These are phyloP conservation scores for Tapirus terrestris DNA, from an alignment of 2,113 vertebrate species.

Conservation along the genomic window DNA sequence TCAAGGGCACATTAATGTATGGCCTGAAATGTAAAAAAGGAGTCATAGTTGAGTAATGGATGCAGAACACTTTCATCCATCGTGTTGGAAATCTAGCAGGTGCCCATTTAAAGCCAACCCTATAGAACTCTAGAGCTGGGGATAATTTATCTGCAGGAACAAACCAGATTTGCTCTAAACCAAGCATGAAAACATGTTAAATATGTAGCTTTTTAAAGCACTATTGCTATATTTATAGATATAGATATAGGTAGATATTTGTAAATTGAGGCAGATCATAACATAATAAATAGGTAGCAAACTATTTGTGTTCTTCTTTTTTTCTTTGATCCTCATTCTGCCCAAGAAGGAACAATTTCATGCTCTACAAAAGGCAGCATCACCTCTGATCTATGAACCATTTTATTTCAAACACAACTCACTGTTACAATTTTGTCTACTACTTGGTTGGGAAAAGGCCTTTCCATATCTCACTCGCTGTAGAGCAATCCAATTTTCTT, in stretches of 20 bases:
- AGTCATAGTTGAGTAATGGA: not conserved
- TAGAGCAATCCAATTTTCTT: slow-evolving; percentile 57
- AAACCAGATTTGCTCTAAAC: not conserved
- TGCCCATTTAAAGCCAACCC: not conserved
- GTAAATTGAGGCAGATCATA: not conserved
- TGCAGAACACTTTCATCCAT: not conserved
- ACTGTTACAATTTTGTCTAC: slow-evolving; percentile 32
- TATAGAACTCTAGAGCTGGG: not conserved
- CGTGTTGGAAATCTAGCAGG: not conserved
- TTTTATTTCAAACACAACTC: slow-evolving; percentile 55
- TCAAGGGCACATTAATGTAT: not conserved
- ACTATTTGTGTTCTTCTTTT: not conserved
- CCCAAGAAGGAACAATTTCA: slow-evolving; percentile 31
- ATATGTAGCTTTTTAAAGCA: not conserved
- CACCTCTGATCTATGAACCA: slow-evolving; percentile 44
- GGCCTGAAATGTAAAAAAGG: not conserved
- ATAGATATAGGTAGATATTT: not conserved
- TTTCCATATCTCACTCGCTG: slow-evolving; percentile 33
- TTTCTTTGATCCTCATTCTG: not conserved
- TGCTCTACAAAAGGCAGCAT: not conserved
- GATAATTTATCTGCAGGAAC: not conserved
- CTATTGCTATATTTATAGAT: not conserved
- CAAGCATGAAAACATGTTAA: not conserved
- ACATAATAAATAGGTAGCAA: not conserved
- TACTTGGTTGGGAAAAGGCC: slow-evolving; percentile 26